Conservation (phyloP, 2,888 invertebrate genomes). For the Alviniconcha strummeri region DNA sequence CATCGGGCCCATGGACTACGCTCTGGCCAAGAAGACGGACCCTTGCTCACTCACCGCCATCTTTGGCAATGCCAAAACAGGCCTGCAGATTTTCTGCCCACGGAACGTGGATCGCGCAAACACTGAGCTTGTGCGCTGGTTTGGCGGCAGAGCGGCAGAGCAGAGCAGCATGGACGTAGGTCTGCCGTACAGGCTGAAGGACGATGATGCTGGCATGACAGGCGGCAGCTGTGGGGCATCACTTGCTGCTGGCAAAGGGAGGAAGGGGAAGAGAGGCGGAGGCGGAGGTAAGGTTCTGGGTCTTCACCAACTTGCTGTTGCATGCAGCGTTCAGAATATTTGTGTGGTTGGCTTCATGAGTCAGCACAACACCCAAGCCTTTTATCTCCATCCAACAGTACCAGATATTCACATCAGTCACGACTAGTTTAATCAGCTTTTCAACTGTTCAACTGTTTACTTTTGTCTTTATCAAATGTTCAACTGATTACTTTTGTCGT, state of each 20-base stretch:
- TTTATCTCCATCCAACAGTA: no score
- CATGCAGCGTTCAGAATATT: no score
- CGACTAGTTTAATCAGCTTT: no score
- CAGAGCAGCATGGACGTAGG: conserved; percentile 65
- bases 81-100: conserved; percentile 66
- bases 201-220: conserved; percentile 24
- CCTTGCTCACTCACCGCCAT: conserved; percentile 68
- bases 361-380: no score
- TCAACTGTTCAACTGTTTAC: no score
- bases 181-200: conserved; percentile 55
- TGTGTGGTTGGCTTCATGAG: no score
- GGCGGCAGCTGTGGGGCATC: background rate
- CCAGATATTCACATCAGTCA: no score
- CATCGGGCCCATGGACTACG: conserved; percentile 68
- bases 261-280: conserved; percentile 51
- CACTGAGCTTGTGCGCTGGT: conserved; percentile 66
- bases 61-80: conserved; percentile 63
- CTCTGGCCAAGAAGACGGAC: conserved; percentile 64
- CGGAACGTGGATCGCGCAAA: conserved; percentile 53
- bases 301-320: no score
- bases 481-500: no score
- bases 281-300: background rate
- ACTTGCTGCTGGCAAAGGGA: conserved; percentile 12
- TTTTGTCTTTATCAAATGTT: no score
- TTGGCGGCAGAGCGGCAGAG: conserved; percentile 66